Base-by-base conservation (phyloP, 1,140 invertebrate genomes). In the Trichonephila clavata region DNA sequence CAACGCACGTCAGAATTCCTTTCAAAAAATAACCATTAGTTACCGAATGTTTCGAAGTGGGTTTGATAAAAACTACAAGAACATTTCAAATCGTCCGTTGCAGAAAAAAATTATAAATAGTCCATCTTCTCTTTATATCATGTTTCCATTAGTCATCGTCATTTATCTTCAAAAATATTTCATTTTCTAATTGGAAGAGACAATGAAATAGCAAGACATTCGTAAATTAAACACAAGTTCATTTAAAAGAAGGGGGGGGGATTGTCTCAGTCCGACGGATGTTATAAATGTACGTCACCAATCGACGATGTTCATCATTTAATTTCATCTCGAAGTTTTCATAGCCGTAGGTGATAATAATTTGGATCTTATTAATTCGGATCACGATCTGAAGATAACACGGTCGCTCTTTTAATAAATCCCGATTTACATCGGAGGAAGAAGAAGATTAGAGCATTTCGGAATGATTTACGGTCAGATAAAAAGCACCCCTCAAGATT, bases 351-450 rank as follows among this genome's bases (percentile, higher is more conserved):
- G 91, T 92, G 91, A 86, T 86, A 86, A 77, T 92, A 92, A 92
- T 92, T 92, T 60, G 81, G 83, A 32, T 81, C 43, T 86, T 92
- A 86, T 92, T 86, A 92, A 92, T 92, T 92, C 91, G 2, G 4
- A 86, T 92, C 91, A 92, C 91, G 91, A 65, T 86, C 60, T 71
- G 5, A 10, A 83, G 91, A 92, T 92, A 92, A 92, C 91, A 92
- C 83, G 91, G 81, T 86, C 83, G 63, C 43, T 92, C 91, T 92
- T 86, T 92, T 92, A 92, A 86, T 92, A 92, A 92, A 92, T 92
- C 91, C 83, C 91, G 91, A 92, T 92, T 92, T 92, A 92, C 83
- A 92, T 92, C 61, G 39, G 14, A 77, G 91, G 63, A 92, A 92
- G 83, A 86, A 92, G 65, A 86, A 92, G 91, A 92, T 92, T 68